Evolutionary conservation across 2,113 vertebrate genomes (phyloP).

Genomic region (Psophia crepitans): DNA sequence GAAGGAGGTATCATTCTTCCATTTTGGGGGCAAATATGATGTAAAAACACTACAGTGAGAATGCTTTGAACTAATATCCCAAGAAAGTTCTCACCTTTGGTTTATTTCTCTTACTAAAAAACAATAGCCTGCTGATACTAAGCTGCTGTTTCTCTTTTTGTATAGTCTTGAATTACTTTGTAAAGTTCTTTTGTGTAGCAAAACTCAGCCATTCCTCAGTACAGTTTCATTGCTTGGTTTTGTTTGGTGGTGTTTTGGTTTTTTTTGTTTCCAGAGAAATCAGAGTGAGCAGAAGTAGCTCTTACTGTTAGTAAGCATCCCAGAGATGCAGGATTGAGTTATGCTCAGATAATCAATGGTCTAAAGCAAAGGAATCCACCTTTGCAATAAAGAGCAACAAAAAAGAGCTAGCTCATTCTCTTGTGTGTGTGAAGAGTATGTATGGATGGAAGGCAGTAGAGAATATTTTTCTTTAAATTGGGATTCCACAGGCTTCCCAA

Average conservation of each 20-base stretch:
- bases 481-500: neutral
- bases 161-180: neutral
- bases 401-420: neutral
- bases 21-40: neutral
- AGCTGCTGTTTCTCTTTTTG: neutral
- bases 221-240: neutral
- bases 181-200: neutral
- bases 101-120: neutral
- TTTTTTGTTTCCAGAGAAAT: neutral
- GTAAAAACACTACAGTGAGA: neutral
- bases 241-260: too few species aligned
- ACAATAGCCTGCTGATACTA: neutral
- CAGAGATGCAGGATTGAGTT: neutral
- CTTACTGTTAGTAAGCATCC: neutral
- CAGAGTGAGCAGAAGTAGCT: neutral
- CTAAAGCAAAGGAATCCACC: neutral
- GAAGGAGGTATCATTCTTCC: neutral
- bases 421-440: neutral
- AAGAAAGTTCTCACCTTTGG: neutral
- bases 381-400: neutral
- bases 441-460: neutral
- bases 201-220: neutral
- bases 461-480: neutral
- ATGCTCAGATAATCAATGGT: neutral
- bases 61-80: neutral